These are phyloP conservation scores for Metacarcinus magister DNA, from an alignment of 2,888 invertebrate species.

Conservation along the genomic window DNA sequence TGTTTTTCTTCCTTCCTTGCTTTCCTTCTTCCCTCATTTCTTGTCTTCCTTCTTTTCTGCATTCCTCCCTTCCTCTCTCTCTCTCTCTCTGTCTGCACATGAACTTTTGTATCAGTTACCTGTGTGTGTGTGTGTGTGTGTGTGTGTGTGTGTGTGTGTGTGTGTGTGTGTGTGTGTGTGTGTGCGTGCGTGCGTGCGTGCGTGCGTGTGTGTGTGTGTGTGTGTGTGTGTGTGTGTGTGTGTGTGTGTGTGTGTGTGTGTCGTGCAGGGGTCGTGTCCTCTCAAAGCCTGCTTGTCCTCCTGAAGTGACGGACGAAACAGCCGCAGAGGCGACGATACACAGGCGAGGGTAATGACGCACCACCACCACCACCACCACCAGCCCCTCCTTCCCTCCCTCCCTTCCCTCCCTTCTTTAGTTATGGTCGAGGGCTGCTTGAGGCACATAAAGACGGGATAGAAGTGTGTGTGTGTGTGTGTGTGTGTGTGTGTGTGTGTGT, in stretches of 20 bases:
- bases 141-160: too few species aligned
- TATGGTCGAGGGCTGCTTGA: background rate
- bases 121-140: too few species aligned
- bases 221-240: background rate
- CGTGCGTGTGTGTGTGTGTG: background rate
- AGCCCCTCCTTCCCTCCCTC: background rate
- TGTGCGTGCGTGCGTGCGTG: background rate
- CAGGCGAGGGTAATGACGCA: background rate
- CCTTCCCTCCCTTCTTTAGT: background rate
- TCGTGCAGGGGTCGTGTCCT: background rate
- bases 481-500: background rate
- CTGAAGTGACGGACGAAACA: background rate
- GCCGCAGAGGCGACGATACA: background rate
- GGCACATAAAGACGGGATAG: background rate
- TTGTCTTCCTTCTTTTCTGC: too few species aligned
- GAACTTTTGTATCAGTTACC: too few species aligned
- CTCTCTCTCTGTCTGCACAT: too few species aligned
- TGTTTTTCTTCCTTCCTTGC: too few species aligned
- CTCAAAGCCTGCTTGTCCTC: too few species aligned
- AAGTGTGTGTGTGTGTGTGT: constrained; percentile 47
- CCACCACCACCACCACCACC: background rate
- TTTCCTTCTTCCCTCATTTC: too few species aligned
- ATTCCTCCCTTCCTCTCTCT: too few species aligned
- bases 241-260: background rate
- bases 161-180: too few species aligned